Conservation (phyloP, 2,797 vertebrate species). For the Novumbra hubbsi region DNA sequence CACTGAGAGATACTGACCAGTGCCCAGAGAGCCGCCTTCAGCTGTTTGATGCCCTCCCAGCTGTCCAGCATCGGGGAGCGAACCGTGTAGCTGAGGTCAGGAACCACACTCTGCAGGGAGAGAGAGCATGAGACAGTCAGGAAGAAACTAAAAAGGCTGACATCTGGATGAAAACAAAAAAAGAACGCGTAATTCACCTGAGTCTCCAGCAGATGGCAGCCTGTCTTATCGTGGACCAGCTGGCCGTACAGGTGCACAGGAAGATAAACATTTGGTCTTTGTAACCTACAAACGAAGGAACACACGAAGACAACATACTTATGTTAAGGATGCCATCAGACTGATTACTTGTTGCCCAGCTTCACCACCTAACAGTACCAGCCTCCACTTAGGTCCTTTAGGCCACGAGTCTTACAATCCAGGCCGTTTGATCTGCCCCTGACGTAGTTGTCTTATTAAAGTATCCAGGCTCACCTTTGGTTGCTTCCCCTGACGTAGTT, state of each 20-base stretch:
- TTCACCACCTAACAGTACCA: not conserved
- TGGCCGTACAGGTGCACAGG: constrained; percentile 97
- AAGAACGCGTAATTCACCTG: constrained; percentile 74
- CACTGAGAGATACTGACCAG: constrained; percentile 76
- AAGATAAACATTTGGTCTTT: constrained; percentile 94
- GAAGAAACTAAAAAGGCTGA: constrained; percentile 3
- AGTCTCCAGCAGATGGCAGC: constrained; percentile 93
- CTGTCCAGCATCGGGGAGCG: constrained; percentile 95
- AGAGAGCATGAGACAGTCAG: constrained; percentile 5
- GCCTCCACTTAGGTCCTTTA: not conserved
- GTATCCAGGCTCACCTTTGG: constrained; percentile 81
- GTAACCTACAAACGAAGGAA: constrained; percentile 78
- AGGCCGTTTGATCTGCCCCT: no score
- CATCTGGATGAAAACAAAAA: not conserved
- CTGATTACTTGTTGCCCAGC: not conserved
- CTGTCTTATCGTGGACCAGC: constrained; percentile 98
- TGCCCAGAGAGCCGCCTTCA: constrained; percentile 97
- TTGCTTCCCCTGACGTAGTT: no score
- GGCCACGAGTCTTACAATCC: not conserved
- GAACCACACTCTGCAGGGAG: constrained; percentile 83
- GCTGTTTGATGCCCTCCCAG: constrained; percentile 97
- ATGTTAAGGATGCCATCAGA: not conserved
- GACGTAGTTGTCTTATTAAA: no score
- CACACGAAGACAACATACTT: not conserved
- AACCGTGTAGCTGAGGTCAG: constrained; percentile 93